Conservation (phyloP, 2,797 vertebrate species). For the Etheostoma perlongum region DNA sequence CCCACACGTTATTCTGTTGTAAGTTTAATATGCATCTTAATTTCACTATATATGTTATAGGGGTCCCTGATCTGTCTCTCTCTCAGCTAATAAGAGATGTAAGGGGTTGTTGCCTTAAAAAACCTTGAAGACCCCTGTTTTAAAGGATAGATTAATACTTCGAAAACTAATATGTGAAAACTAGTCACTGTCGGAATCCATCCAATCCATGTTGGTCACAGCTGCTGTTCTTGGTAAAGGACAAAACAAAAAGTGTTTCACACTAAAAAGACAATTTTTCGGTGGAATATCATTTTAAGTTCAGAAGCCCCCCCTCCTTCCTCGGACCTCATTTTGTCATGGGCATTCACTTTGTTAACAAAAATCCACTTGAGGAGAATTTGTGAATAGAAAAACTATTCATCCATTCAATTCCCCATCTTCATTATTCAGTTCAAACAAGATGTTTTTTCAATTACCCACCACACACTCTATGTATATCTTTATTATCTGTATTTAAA, state of each 20-base stretch:
- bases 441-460: conserved; percentile 26
- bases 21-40: too few relatives aligned
- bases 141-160: neutral
- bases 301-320: conserved; percentile 1
- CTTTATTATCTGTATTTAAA: too few relatives aligned
- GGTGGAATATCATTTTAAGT: neutral
- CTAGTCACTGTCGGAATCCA: neutral
- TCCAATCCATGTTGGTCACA: neutral
- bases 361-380: conserved; percentile 9
- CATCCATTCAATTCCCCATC: conserved; percentile 17
- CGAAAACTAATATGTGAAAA: neutral
- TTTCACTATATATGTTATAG: too few relatives aligned
- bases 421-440: conserved; percentile 56
- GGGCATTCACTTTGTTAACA: conserved; percentile 20
- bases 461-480: too few relatives aligned
- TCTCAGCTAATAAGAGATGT: too few relatives aligned
- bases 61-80: too few relatives aligned
- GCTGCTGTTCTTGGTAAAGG: neutral
- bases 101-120: too few relatives aligned
- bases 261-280: neutral
- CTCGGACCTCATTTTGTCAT: neutral
- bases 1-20: too few relatives aligned
- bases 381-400: conserved; percentile 29
- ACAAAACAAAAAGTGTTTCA: neutral
- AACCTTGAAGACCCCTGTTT: neutral